Percentiles rank a stretch among this genome's conserved stretches.
Conservation (phyloP, 1,140 invertebrate genomes). For the Ostrea denselamellosa region DNA sequence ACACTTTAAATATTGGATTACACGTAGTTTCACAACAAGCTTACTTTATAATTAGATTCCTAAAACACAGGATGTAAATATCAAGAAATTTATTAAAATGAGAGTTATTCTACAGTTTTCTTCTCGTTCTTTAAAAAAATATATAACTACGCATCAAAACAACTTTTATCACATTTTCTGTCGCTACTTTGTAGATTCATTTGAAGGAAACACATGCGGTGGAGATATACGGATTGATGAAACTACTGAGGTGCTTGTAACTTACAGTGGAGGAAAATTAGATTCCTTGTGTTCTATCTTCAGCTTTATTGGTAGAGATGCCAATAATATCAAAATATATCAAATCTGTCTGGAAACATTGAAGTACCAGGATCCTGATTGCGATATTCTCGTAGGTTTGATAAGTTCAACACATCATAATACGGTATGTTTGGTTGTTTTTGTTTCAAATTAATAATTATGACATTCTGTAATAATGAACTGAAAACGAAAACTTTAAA, state of each 20-base stretch:
- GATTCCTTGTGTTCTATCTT: neutral
- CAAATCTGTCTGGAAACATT: neutral
- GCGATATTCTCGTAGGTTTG: neutral
- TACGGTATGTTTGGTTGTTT: neutral
- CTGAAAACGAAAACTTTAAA: no score
- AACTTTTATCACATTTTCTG: no score
- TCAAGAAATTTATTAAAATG: no score
- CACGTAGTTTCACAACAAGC: no score
- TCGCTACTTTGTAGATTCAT: neutral
- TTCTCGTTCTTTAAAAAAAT: no score
- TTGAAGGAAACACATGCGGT: neutral
- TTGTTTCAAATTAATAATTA: neutral
- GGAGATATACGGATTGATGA: constrained; percentile 12
- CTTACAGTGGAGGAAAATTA: neutral
- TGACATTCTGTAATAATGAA: no score
- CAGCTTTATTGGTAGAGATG: neutral
- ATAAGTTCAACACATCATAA: neutral
- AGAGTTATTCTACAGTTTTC: no score
- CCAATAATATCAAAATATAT: neutral
- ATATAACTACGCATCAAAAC: no score
- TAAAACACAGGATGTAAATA: no score
- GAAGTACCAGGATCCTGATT: neutral
- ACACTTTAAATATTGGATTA: no score
- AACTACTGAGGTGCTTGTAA: neutral
- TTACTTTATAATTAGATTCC: no score